These are phyloP conservation scores for Rapana venosa DNA, from an alignment of 2,888 invertebrate species.

Conservation along the genomic window DNA sequence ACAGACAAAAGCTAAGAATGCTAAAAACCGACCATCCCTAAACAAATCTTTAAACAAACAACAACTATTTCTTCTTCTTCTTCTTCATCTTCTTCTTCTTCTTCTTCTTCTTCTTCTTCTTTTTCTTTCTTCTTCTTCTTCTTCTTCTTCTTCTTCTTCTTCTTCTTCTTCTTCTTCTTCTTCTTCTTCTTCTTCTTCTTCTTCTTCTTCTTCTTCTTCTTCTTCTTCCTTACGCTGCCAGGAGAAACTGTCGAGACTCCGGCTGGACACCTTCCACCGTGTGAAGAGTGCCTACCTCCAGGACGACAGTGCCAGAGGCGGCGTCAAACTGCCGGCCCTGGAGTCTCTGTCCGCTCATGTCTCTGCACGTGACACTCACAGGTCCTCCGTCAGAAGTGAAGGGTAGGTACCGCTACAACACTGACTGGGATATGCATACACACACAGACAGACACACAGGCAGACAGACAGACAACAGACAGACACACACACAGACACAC, in stretches of 20 bases:
- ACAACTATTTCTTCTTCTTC: no score
- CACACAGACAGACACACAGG: no score
- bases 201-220: background rate
- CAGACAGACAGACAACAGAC: no score
- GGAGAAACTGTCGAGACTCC: constrained; percentile 45
- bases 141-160: background rate
- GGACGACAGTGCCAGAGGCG: constrained; percentile 45
- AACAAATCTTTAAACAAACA: no score
- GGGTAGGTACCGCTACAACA: background rate
- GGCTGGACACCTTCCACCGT: constrained; percentile 53
- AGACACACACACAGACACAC: no score
- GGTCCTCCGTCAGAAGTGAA: background rate
- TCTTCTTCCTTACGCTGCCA: background rate
- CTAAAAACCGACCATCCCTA: no score
- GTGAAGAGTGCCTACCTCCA: constrained; percentile 69
- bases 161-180: background rate
- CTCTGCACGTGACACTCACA: constrained; percentile 29
- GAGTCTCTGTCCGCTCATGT: background rate
- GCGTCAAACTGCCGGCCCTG: constrained; percentile 45
- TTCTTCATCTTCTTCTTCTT: no score
- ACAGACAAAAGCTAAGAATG: no score
- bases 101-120: no score
- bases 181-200: background rate
- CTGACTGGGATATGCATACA: no score
- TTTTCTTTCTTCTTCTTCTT: no score